phyloP scores from a whole-genome alignment of 2,797 vertebrate genomes.

The Sylvia borin region DNA sequence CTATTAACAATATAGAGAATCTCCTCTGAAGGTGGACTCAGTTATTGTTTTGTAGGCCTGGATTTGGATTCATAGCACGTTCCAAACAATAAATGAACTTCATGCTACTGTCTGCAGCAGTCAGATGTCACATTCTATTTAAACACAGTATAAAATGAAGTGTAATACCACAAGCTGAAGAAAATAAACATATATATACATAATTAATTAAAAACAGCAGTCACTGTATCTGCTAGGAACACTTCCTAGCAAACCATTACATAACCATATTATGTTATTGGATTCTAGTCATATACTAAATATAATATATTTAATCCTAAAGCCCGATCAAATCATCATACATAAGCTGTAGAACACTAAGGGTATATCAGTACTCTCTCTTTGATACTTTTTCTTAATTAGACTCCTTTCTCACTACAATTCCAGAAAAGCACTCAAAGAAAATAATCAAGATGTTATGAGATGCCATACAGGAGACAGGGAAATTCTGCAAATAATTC shows the following conservation, averaged over 20 bases:
- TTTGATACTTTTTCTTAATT: background rate
- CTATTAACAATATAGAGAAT: background rate
- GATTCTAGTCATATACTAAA: background rate
- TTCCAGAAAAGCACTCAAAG: background rate
- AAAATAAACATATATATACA: background rate
- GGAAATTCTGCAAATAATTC: background rate
- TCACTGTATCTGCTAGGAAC: background rate
- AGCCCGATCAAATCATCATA: background rate
- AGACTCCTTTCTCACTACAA: background rate
- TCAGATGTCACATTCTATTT: background rate
- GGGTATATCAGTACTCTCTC: background rate
- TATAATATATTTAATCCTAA: background rate
- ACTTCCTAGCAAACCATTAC: background rate
- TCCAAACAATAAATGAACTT: background rate
- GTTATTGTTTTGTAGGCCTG: background rate
- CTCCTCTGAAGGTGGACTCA: background rate
- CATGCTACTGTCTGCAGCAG: fast-evolving
- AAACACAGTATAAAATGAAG: background rate
- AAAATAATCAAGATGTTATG: background rate
- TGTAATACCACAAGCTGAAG: background rate
- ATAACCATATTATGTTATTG: background rate
- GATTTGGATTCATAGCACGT: background rate
- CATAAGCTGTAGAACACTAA: background rate
- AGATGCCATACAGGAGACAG: background rate
- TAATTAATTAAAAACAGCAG: background rate